Evolutionary conservation across 2,113 vertebrate species (phyloP), one percentile per base, ranked within the genome.

Genomic region (Cyanoramphus novaezelandiae): DNA sequence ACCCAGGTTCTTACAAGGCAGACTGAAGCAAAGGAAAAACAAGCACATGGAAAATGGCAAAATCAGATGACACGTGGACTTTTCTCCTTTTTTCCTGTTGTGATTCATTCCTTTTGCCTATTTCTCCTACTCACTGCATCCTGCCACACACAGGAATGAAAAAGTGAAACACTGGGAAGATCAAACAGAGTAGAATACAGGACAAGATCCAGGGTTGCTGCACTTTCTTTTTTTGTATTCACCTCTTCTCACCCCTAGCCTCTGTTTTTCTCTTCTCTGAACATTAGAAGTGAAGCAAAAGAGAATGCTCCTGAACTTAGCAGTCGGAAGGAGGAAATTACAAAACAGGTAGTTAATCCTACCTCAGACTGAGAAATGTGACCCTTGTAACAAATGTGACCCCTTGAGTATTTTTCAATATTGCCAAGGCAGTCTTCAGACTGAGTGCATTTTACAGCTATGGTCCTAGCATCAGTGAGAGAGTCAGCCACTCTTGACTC

Each of bases 41-140:
- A 93, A 89, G 25, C 41, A 47, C 72, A 87, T 28, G 74, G 92
- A 95, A 94, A 90, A 92, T 28, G 52, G 65, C 74, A 93, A 92
- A 95, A 89, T 53, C 31, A 69, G 57, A 75, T 1, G 7, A 77
- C 76, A 90, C 0, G 1, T 81, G 44, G 92, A 65, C 49, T 69
- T 72, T 57, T 83, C 76, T 81, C 78, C 44, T 82, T 70, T 91
- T 94, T 86, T 92, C 62, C 57, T 93, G 37, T 69, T 91, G 57
- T 44, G 81, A 85, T 64, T 91, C 16, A 10, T 81, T 86, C 49
- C 57, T 6, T 86, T 93, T 91, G 47, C 69, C 77, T 46, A 49
- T 75, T 89, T 89, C n/a, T 85, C 9, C 44, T 93, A 11, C 65
- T 68, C 47, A 68, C 24, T 77, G 16, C 46, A 57, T 59, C 92